Evolutionary conservation across 2,888 invertebrate genomes (phyloP).

Genomic region (Lomographa bimaculata): DNA sequence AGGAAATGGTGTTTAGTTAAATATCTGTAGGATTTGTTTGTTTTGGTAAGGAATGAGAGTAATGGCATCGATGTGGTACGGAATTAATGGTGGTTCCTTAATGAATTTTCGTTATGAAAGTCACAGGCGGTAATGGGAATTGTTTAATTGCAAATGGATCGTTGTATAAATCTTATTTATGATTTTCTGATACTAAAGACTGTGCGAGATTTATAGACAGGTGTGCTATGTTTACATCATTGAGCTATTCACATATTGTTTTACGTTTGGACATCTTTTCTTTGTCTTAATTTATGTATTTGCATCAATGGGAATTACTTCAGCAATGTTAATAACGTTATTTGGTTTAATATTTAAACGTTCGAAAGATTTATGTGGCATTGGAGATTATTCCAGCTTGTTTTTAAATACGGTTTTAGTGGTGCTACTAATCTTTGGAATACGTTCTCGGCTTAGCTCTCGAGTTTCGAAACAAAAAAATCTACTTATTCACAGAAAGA

Average conservation of each 20-base stretch:
- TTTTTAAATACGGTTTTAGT: constrained; percentile 28
- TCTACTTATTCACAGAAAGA: constrained; percentile 43
- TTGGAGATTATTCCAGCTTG: constrained; percentile 12
- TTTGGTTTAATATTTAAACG: constrained; percentile 15
- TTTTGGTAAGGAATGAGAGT: constrained; percentile 73
- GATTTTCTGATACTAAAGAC: constrained; percentile 24
- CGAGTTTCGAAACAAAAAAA: constrained; percentile 32
- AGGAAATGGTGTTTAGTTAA: constrained; percentile 51
- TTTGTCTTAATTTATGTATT: constrained; percentile 14
- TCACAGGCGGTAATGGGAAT: constrained; percentile 59
- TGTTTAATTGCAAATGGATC: constrained; percentile 49
- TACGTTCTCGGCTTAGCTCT: constrained; percentile 18
- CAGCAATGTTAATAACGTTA: constrained; percentile 12
- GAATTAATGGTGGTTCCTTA: constrained; percentile 75
- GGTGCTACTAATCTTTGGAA: constrained; percentile 35
- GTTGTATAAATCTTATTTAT: constrained; percentile 23
- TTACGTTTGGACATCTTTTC: constrained; percentile 5
- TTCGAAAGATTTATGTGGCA: constrained; percentile 19
- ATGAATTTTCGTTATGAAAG: constrained; percentile 76
- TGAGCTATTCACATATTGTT: constrained; percentile 12
- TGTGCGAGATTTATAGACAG: constrained; percentile 12
- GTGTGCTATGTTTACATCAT: constrained; percentile 10
- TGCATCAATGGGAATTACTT: constrained; percentile 4
- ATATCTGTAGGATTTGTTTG: constrained; percentile 81
- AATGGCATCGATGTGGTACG: constrained; percentile 69